phyloP scores from a whole-genome alignment of 2,113 vertebrate species.

The Cervus canadensis region DNA sequence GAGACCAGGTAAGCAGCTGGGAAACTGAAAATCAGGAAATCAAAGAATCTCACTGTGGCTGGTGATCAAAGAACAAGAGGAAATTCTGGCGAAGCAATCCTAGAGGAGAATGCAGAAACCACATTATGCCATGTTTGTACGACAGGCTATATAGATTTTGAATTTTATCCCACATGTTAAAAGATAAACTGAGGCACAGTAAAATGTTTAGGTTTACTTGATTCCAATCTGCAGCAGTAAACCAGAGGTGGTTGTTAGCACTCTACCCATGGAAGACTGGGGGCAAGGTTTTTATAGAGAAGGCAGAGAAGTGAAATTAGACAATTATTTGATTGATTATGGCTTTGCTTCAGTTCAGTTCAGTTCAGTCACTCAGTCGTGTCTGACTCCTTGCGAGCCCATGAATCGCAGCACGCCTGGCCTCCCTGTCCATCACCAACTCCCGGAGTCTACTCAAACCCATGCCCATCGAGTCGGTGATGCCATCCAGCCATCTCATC shows the following conservation, averaged over 20 bases:
- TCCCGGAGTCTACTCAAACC: accelerated
- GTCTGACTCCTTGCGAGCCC: accelerated
- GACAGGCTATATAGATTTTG: neutral
- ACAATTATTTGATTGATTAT: no score
- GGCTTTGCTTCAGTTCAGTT: neutral
- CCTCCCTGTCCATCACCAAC: neutral
- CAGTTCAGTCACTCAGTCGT: neutral
- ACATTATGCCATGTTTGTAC: neutral
- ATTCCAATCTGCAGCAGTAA: neutral
- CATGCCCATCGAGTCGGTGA: accelerated
- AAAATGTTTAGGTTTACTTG: neutral
- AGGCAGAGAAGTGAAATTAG: no score
- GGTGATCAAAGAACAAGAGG: neutral
- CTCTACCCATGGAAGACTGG: no score
- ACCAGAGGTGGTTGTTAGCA: no score
- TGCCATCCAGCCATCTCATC: neutral
- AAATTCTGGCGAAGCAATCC: neutral
- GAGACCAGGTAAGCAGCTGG: neutral
- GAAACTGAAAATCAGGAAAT: neutral
- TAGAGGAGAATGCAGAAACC: neutral
- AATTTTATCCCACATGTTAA: neutral
- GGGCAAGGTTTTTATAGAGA: neutral
- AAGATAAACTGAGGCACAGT: neutral
- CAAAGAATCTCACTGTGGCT: neutral
- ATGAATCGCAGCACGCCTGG: neutral